These are phyloP conservation scores for Umimayanthus kanabou DNA, from an alignment of 92 coral and sea anemone genomes.

Conservation along the genomic window DNA sequence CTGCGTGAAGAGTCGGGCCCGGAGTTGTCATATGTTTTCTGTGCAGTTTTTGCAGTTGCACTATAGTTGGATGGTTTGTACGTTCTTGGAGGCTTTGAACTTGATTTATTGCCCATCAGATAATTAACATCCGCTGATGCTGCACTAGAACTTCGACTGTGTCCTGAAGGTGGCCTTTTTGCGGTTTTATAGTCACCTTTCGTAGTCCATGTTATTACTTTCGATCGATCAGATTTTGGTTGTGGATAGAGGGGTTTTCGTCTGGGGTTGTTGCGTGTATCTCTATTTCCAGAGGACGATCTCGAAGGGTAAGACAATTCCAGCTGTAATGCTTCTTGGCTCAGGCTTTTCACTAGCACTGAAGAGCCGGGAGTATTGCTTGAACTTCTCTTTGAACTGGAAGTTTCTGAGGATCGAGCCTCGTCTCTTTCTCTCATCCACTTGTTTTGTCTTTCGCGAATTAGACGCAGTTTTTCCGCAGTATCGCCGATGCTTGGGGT, in stretches of 20 bases:
- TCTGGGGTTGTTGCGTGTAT: constrained; percentile 67
- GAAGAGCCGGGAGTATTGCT: constrained; percentile 40
- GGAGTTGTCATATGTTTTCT: neutral
- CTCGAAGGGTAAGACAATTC: constrained; percentile 34
- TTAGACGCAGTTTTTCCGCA: constrained; percentile 79
- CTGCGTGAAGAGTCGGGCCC: constrained; percentile 24
- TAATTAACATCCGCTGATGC: constrained; percentile 25
- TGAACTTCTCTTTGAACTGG: constrained; percentile 46
- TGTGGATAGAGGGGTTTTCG: constrained; percentile 80
- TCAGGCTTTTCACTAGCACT: constrained; percentile 11
- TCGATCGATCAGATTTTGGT: constrained; percentile 75
- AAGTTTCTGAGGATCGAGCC: constrained; percentile 42
- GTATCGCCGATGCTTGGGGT: constrained; percentile 61
- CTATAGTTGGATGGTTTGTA: constrained; percentile 66
- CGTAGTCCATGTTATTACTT: constrained; percentile 81
- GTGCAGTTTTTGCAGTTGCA: neutral
- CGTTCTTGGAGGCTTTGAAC: constrained; percentile 39
- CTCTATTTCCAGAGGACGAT: constrained; percentile 39
- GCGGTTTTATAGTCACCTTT: constrained; percentile 58
- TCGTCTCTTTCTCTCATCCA: constrained; percentile 96
- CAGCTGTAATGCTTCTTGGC: constrained; percentile 22
- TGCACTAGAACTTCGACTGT: constrained; percentile 27
- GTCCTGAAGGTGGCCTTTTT: constrained; percentile 75
- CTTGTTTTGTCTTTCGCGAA: constrained; percentile 82
- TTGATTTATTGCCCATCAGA: constrained; percentile 13